Conservation (phyloP, 2,888 invertebrate genomes). For the Phengaris alcon region DNA sequence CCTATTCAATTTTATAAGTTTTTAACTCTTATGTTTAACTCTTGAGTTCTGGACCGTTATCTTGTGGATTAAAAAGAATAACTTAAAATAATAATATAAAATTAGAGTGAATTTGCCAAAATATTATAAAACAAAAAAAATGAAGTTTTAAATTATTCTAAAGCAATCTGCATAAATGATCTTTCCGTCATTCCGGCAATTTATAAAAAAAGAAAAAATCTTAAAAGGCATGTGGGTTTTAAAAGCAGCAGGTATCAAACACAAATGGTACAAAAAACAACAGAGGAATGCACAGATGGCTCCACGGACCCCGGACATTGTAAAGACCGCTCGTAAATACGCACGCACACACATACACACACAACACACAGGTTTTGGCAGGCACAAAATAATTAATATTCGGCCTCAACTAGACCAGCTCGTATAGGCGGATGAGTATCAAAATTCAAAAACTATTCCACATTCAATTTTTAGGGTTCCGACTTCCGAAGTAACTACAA, state of each 20-base stretch:
- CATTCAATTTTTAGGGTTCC: too few relatives aligned
- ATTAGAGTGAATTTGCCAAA: not conserved
- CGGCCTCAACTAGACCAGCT: too few relatives aligned
- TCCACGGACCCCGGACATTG: constrained; percentile 64
- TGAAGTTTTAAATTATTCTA: not conserved
- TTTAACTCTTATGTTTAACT: too few relatives aligned
- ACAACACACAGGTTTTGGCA: constrained; percentile 5
- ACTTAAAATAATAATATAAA: not conserved
- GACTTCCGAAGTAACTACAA: too few relatives aligned
- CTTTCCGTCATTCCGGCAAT: constrained; percentile 29
- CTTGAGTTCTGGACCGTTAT: not conserved
- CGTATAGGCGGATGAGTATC: too few relatives aligned
- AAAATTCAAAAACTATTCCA: too few relatives aligned
- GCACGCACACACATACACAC: not conserved
- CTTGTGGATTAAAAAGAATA: not conserved
- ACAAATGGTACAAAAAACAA: constrained; percentile 57
- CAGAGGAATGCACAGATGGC: constrained; percentile 75
- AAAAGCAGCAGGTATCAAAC: constrained; percentile 73
- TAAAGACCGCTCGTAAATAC: constrained; percentile 34
- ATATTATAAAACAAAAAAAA: constrained; percentile 4
- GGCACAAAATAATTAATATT: not conserved
- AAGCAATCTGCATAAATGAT: constrained; percentile 24
- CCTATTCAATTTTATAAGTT: not conserved
- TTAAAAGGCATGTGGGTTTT: constrained; percentile 50
- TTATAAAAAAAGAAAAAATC: constrained; percentile 39